These are phyloP conservation scores for Agelas oroides DNA, from an alignment of 37 sponge, comb jelly and placozoan genomes.

Conservation along the genomic window DNA sequence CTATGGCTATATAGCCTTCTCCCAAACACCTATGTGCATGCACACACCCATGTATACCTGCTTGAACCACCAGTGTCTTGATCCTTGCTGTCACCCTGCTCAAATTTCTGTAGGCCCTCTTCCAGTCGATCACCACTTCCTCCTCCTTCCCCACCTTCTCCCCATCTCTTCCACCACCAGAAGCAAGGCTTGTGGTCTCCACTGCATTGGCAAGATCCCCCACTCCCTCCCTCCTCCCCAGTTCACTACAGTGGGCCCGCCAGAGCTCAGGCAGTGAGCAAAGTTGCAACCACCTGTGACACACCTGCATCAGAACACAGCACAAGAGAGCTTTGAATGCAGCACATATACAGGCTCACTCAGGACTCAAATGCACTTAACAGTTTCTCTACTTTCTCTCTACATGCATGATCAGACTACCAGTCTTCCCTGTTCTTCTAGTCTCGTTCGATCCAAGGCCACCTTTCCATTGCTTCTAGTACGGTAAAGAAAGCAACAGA, in stretches of 20 bases:
- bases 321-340: background rate
- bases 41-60: slow-evolving; percentile 33
- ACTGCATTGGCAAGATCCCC: slow-evolving; percentile 51
- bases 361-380: background rate
- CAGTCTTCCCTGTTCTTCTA: too few species aligned
- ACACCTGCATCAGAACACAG: slow-evolving; percentile 56
- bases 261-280: slow-evolving; percentile 41
- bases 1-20: too few species aligned
- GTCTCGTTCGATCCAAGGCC: too few species aligned
- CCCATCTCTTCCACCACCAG: background rate
- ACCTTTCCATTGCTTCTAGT: too few species aligned
- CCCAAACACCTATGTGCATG: too few species aligned
- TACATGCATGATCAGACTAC: too few species aligned
- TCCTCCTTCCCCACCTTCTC: background rate
- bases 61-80: slow-evolving; percentile 60
- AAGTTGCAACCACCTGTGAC: slow-evolving; percentile 55
- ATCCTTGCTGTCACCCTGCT: slow-evolving; percentile 25
- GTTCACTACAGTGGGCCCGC: slow-evolving; percentile 31
- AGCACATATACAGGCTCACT: background rate
- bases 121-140: slow-evolving; percentile 64
- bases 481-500: too few species aligned
- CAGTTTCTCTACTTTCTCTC: too few species aligned
- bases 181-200: slow-evolving; percentile 5
- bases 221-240: slow-evolving; percentile 61
- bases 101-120: slow-evolving; percentile 64